Evolutionary conservation across 2,888 invertebrate genomes (phyloP), one percentile per base, ranked within the genome.

Genomic region (Diadromus collaris): DNA sequence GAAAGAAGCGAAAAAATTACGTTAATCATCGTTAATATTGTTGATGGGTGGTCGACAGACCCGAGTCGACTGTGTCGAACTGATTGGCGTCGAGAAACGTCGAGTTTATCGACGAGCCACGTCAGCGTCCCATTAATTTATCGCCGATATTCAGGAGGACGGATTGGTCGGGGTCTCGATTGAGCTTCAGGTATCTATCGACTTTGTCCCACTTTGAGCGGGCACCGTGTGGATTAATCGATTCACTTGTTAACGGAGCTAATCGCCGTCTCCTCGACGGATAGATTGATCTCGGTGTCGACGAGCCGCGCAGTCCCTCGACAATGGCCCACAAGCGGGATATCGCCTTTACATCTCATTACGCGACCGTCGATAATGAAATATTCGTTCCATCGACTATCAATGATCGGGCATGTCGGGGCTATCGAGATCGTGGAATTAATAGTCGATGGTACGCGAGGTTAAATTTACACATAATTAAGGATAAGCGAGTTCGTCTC

Each of bases 231-330:
- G 67, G 82, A 85, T 86, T 85, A 84, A 85, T 86, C 83, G 86
- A 51, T 84, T 85, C 85, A 87, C 88, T 89, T 86, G 88, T 87
- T 87, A 88, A 89, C 86, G 85, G 88, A 86, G 86, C 89, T 88
- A 88, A 89, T 89, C 88, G 89, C 88, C 86, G 87, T 85, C 84
- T 85, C 84, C 86, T 85, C 86, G 88, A 86, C 71, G 79, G 79
- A 72, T 58, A 63, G 76, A 32, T 65, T 68, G 54, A 69, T 69
- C 56, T 6, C 4, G 44, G 84, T 86, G 86, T 85, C 85, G 86
- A 84, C 85, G 83, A 84, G 83, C 73, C 76, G 80, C 78, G 64
- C 84, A 67, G 80, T 81, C 81, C 81, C 78, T 27, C 27, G 16
- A 16, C 56, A n/a, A n/a, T 6, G 27, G 13, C 10, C 21, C 71